These are phyloP conservation scores for Tympanoctomys barrerae DNA, from an alignment of 2,797 vertebrate genomes.

Conservation along the genomic window DNA sequence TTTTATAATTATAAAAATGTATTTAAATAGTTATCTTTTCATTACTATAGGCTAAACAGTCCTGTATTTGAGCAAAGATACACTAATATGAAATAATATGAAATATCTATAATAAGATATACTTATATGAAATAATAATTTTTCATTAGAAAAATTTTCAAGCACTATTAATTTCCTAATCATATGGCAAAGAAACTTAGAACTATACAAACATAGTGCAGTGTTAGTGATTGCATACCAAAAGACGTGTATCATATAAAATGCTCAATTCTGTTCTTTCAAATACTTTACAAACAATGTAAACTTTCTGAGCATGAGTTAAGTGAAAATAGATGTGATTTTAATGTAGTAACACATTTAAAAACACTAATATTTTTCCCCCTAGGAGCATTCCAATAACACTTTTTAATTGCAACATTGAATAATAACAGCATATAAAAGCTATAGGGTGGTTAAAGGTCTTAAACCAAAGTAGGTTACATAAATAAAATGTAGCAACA, in stretches of 20 bases:
- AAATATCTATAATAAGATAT: too few species aligned
- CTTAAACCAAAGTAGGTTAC: background rate
- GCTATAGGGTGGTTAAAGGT: background rate
- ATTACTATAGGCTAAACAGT: background rate
- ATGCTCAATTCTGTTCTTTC: background rate
- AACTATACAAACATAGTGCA: background rate
- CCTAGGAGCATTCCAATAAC: background rate
- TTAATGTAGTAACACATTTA: background rate
- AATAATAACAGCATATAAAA: background rate
- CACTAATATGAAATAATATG: background rate
- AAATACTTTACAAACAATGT: background rate
- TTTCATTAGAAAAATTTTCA: background rate
- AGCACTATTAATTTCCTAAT: background rate
- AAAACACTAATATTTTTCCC: background rate
- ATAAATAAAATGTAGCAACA: slow-evolving; percentile 27
- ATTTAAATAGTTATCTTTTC: background rate
- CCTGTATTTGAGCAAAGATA: background rate
- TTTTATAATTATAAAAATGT: background rate
- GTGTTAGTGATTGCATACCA: accelerated
- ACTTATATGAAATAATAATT: background rate
- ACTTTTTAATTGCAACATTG: background rate
- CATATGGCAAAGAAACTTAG: background rate
- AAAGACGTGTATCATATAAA: background rate
- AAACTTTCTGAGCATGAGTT: background rate
- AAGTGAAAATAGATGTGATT: background rate